A percentile compares a stretch with the other conserved stretches of the same genome.
These are phyloP conservation scores for Panzeria rudis DNA, from an alignment of 2,888 invertebrate species.

Conservation along the genomic window DNA sequence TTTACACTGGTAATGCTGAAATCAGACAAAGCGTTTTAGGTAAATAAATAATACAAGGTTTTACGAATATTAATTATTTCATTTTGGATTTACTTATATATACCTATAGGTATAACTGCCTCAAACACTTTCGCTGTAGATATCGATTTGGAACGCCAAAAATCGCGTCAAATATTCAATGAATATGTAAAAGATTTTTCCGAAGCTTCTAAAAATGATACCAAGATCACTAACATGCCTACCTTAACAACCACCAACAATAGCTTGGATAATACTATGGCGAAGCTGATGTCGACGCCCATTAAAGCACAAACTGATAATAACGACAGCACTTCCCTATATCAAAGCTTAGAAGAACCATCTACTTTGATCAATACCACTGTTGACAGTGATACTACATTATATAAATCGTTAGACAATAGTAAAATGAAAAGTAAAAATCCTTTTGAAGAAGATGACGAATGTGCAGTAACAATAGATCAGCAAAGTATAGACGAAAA, in stretches of 20 bases:
- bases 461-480: neutral
- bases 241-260: conserved; percentile 78
- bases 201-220: conserved; percentile 10
- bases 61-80: neutral
- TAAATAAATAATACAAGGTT: neutral
- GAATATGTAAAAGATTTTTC: conserved; percentile 74
- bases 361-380: conserved; percentile 41
- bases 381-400: conserved; percentile 56
- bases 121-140: conserved; percentile 45
- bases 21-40: conserved; percentile 85
- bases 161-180: conserved; percentile 78
- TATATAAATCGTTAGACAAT: conserved; percentile 73
- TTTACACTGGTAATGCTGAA: conserved; percentile 85
- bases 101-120: conserved; percentile 77
- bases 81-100: neutral
- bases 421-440: conserved; percentile 37
- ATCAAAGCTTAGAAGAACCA: conserved; percentile 74
- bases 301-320: conserved; percentile 67
- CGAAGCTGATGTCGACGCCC: conserved; percentile 70
- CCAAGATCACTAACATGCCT: conserved; percentile 26
- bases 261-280: conserved; percentile 59
- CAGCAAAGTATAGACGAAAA: conserved; percentile 10
- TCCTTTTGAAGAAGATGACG: conserved; percentile 48
- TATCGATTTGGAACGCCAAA: conserved; percentile 71
- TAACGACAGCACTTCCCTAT: conserved; percentile 72